These are phyloP conservation scores for Actinopyga echinites DNA, from an alignment of 53 echinoderm and acorn worm genomes.

Conservation along the genomic window DNA sequence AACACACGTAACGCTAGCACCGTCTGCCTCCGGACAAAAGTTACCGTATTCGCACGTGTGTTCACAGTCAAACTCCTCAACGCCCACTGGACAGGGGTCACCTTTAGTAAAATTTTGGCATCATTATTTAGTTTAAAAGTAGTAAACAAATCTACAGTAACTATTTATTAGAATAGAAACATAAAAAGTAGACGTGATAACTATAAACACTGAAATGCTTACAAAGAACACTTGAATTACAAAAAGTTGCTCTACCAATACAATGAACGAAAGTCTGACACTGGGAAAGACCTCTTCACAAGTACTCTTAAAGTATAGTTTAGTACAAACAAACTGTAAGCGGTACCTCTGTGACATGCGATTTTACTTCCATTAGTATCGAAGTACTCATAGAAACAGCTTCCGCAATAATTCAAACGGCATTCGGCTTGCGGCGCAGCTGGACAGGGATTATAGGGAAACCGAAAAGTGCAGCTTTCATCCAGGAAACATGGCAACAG, in stretches of 20 bases:
- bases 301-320: too few relatives aligned
- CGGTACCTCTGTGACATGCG: background rate
- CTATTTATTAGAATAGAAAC: too few relatives aligned
- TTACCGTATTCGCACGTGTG: background rate
- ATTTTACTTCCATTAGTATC: background rate
- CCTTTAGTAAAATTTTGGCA: background rate
- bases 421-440: background rate
- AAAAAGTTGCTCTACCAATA: too few relatives aligned
- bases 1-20: background rate
- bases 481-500: background rate
- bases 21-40: background rate
- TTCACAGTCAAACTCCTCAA: background rate
- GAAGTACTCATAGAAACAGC: slow-evolving; percentile 13
- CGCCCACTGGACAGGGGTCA: background rate
- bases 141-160: too few relatives aligned
- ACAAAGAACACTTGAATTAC: too few relatives aligned
- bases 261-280: too few relatives aligned
- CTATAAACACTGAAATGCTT: too few relatives aligned
- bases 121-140: too few relatives aligned
- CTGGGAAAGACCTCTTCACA: too few relatives aligned
- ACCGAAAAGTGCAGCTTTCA: background rate
- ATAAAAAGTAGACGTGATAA: too few relatives aligned
- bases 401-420: slow-evolving; percentile 4
- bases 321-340: too few relatives aligned
- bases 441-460: background rate